Conservation (phyloP, 1,140 invertebrate species). For the Drosophila trapezifrons region DNA sequence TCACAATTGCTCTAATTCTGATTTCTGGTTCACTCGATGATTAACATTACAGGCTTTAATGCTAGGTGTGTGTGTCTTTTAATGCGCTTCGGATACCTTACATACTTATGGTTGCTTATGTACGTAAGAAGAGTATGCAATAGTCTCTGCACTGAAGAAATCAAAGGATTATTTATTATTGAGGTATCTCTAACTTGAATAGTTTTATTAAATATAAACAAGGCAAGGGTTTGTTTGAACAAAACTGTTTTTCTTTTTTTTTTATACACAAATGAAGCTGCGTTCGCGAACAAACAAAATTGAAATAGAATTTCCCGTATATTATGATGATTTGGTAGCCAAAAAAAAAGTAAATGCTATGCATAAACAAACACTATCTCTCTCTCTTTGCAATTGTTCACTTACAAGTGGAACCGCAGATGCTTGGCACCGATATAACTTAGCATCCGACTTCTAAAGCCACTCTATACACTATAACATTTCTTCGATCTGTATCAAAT, state of each 20-base stretch:
- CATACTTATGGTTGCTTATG: slow-evolving; percentile 22
- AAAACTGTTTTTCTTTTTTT: slow-evolving; percentile 38
- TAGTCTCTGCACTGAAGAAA: slow-evolving; percentile 37
- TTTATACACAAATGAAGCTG: slow-evolving; percentile 53
- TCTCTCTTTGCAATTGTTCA: slow-evolving; percentile 23
- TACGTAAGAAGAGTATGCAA: slow-evolving; percentile 24
- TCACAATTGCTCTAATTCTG: slow-evolving; percentile 66
- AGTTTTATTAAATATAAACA: slow-evolving; percentile 74
- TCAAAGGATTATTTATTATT: slow-evolving; percentile 43
- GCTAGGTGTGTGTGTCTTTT: slow-evolving; percentile 67
- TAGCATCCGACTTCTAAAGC: slow-evolving; percentile 79
- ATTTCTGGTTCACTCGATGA: slow-evolving; percentile 40
- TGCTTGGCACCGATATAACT: slow-evolving; percentile 77
- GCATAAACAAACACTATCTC: slow-evolving; percentile 63
- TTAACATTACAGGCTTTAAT: slow-evolving; percentile 56
- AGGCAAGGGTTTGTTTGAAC: slow-evolving; percentile 56
- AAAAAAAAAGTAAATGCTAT: slow-evolving; percentile 74
- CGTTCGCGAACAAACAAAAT: slow-evolving; percentile 45
- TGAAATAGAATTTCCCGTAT: slow-evolving; percentile 39
- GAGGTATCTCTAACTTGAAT: slow-evolving; percentile 66
- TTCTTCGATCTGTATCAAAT: slow-evolving; percentile 70
- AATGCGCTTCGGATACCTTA: slow-evolving; percentile 40
- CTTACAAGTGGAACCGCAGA: slow-evolving; percentile 65
- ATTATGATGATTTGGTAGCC: slow-evolving; percentile 50
- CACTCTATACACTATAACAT: slow-evolving; percentile 64